Conservation (phyloP, 2,113 vertebrate species). For the Rissa tridactyla region DNA sequence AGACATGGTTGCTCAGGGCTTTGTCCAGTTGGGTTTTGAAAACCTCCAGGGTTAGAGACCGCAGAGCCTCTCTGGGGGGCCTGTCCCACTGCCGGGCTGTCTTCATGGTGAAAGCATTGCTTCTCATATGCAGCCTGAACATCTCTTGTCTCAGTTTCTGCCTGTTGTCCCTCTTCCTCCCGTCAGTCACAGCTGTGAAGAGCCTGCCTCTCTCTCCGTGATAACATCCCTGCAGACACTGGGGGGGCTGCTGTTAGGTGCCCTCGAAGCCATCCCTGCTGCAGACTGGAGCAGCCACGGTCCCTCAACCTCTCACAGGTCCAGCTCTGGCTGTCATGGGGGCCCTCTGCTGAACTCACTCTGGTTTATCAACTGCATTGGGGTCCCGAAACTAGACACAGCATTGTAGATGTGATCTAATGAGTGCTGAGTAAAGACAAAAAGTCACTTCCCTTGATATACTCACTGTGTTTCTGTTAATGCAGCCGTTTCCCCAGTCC, state of each 20-base stretch:
- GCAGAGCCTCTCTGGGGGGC: not conserved
- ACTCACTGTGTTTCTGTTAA: not conserved
- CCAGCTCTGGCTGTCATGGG: not conserved
- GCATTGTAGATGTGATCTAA: not conserved
- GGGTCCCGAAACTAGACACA: not conserved
- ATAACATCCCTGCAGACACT: not conserved
- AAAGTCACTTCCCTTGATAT: not conserved
- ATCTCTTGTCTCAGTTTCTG: not conserved
- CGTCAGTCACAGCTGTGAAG: not conserved
- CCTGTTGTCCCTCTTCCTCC: not conserved
- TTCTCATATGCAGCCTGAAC: not conserved
- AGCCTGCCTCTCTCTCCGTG: fast-evolving
- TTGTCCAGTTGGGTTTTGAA: not conserved
- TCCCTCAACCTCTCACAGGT: not conserved
- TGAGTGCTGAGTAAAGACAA: not conserved
- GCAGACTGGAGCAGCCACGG: not conserved
- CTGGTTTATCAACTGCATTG: not conserved
- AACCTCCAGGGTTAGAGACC: not conserved
- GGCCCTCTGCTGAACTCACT: not conserved
- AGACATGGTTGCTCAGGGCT: fast-evolving
- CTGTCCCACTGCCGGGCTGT: not conserved
- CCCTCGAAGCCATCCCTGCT: not conserved
- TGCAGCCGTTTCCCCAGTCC: not conserved
- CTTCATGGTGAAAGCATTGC: not conserved
- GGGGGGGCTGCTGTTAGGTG: not conserved